Conservation (phyloP, 2,888 invertebrate species). For the Diaphora mendica region DNA sequence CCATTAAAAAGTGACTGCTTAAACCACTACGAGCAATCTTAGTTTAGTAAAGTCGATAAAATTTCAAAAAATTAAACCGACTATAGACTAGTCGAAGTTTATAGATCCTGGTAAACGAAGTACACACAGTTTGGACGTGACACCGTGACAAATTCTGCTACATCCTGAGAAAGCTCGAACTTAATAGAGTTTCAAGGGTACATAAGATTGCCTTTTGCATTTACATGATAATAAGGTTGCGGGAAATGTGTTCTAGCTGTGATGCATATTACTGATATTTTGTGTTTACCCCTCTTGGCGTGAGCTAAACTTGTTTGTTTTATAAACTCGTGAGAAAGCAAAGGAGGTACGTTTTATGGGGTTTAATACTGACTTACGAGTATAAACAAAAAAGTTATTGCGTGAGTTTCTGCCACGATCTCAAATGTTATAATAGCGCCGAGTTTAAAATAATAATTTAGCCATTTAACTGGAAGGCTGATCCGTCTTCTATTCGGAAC, state of each 20-base stretch:
- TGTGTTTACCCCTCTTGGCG: background rate
- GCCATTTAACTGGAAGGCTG: too few species aligned
- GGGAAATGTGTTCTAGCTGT: conserved; percentile 9
- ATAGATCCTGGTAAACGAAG: background rate
- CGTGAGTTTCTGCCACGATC: too few species aligned
- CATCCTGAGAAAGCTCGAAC: conserved; percentile 5
- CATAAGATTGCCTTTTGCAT: conserved; percentile 16
- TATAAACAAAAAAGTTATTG: too few species aligned
- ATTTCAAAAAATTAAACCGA: background rate
- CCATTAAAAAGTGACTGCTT: too few species aligned
- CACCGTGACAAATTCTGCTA: conserved; percentile 12
- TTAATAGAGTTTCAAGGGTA: conserved; percentile 19
- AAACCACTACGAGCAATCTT: too few species aligned
- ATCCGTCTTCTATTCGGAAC: too few species aligned
- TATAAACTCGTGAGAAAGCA: background rate
- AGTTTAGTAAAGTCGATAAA: too few species aligned
- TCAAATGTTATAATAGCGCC: too few species aligned
- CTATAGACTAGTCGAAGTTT: background rate
- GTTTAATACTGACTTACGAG: background rate
- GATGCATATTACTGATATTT: conserved; percentile 16
- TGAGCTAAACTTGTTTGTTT: background rate
- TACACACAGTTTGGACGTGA: conserved; percentile 11
- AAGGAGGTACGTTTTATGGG: background rate
- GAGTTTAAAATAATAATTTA: too few species aligned
- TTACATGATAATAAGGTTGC: conserved; percentile 23